Conservation (phyloP, 2,797 vertebrate genomes). For the Brachyalestes nurse region DNA sequence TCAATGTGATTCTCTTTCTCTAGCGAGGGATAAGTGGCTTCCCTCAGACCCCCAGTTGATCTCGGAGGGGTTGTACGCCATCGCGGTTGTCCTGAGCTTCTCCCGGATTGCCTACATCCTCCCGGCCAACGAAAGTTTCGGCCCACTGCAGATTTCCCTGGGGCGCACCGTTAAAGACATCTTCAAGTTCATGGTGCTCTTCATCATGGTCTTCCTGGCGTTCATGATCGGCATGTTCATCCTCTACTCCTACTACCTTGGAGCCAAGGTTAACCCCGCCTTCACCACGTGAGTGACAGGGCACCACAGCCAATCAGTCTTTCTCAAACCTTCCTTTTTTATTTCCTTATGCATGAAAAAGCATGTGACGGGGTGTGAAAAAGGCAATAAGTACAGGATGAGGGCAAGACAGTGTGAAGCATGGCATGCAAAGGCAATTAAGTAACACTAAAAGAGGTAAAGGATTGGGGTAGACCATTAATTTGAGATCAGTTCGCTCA, state of each 20-base stretch:
- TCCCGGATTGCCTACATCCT: conserved; percentile 95
- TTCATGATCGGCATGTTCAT: conserved; percentile 99
- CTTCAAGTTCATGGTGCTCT: conserved; percentile 99
- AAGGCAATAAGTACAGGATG: neutral
- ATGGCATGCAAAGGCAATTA: conserved; percentile 21
- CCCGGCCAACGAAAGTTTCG: conserved; percentile 95
- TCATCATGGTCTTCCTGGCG: conserved; percentile 96
- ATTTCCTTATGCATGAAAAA: neutral
- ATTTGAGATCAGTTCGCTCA: neutral
- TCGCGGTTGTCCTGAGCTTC: conserved; percentile 95
- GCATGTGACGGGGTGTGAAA: neutral
- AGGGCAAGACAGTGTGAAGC: conserved; percentile 15
- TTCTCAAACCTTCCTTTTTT: neutral
- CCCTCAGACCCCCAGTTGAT: conserved; percentile 95
- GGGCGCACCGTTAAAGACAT: conserved; percentile 96
- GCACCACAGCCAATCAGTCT: neutral
- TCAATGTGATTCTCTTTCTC: conserved; percentile 31
- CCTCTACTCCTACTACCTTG: conserved; percentile 95
- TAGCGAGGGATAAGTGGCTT: conserved; percentile 92
- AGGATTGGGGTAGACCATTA: neutral
- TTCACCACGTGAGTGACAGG: conserved; percentile 91
- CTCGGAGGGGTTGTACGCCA: conserved; percentile 95
- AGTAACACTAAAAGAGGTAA: neutral
- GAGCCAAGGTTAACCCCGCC: conserved; percentile 92
- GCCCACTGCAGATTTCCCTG: conserved; percentile 95